Evolutionary conservation across 2,797 vertebrate species (phyloP).

Genomic region (Silurus lanzhouensis): DNA sequence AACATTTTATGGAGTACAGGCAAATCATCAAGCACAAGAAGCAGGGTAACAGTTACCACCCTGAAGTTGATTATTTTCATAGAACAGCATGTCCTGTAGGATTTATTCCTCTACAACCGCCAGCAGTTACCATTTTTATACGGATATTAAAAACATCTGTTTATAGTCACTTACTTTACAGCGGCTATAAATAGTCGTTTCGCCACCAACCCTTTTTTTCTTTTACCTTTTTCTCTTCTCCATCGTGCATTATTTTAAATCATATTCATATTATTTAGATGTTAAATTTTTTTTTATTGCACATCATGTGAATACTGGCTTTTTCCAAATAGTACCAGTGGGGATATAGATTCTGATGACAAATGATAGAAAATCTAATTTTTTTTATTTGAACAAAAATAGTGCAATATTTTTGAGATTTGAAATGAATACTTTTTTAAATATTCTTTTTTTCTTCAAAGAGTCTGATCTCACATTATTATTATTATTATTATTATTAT

Average conservation of each 20-base stretch:
- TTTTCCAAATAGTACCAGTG: background rate
- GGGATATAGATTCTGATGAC: background rate
- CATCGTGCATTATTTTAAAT: background rate
- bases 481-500: too few relatives aligned
- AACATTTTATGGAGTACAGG: background rate
- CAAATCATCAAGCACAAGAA: background rate
- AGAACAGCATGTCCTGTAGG: background rate
- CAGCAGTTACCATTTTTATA: background rate
- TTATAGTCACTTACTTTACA: conserved; percentile 5
- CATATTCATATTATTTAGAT: background rate
- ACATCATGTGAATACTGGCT: background rate
- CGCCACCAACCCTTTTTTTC: background rate
- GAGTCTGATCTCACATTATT: too few relatives aligned
- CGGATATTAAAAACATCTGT: background rate
- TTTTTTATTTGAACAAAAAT: background rate
- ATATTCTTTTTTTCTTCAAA: too few relatives aligned
- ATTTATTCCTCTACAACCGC: background rate
- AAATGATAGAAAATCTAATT: background rate
- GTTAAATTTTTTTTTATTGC: background rate
- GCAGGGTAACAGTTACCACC: background rate
- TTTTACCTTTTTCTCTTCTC: background rate
- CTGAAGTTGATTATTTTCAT: conserved; percentile 1
- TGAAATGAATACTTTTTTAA: too few relatives aligned
- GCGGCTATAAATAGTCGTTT: background rate
- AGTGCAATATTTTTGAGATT: background rate